These are phyloP conservation scores for Lycopodina hypogea DNA, from an alignment of 37 sponge, comb jelly and placozoan species.

Conservation along the genomic window DNA sequence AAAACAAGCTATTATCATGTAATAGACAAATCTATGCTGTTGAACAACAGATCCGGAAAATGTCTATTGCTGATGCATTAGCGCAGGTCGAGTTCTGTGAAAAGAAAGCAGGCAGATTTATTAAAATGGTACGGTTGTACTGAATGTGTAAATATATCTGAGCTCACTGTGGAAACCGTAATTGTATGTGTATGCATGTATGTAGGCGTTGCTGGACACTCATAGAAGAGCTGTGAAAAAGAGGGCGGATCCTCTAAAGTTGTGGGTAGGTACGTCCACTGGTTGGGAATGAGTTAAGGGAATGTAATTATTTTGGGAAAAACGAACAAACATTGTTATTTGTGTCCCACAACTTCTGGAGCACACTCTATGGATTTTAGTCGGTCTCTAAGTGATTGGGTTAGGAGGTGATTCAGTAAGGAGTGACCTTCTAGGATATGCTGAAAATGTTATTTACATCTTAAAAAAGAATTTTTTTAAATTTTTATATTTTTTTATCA, in stretches of 20 bases:
- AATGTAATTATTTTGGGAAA: too few species aligned
- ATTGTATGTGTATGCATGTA: neutral
- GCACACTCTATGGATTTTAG: too few species aligned
- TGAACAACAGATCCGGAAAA: constrained; percentile 58
- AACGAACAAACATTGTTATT: too few species aligned
- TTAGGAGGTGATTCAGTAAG: too few species aligned
- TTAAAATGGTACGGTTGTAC: constrained; percentile 54
- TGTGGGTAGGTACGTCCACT: constrained; percentile 68
- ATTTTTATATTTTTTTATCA: too few species aligned
- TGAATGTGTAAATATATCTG: neutral
- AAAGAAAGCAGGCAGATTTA: constrained; percentile 63
- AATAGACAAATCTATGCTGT: neutral
- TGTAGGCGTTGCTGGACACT: constrained; percentile 60
- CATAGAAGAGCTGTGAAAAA: constrained; percentile 56
- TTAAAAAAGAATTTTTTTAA: too few species aligned
- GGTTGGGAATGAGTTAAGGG: too few species aligned
- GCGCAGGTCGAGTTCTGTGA: constrained; percentile 75
- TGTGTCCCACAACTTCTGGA: too few species aligned
- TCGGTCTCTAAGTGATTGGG: too few species aligned
- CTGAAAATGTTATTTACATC: too few species aligned
- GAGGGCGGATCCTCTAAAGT: constrained; percentile 46
- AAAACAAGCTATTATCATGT: too few species aligned
- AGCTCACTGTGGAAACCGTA: neutral
- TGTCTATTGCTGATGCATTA: constrained; percentile 64
- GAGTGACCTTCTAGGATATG: too few species aligned